Evolutionary conservation across 2,113 vertebrate species (phyloP).

Genomic region (Deroptyus accipitrinus): DNA sequence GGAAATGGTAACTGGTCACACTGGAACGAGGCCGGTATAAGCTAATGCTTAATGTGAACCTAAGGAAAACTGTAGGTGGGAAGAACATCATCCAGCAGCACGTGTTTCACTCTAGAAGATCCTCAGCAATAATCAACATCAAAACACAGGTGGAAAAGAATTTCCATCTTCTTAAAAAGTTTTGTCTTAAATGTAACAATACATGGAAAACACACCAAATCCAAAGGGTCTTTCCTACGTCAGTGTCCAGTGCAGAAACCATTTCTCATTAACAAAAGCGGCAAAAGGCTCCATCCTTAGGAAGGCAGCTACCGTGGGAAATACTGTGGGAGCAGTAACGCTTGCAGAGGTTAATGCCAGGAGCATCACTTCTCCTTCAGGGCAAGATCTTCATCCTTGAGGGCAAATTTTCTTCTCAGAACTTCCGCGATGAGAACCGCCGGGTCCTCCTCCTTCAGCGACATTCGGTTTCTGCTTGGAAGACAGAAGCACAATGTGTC

Average conservation of each 20-base stretch:
- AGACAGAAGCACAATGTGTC: neutral
- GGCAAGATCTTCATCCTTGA: slow-evolving; percentile 87
- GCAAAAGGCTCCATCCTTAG: slow-evolving; percentile 45
- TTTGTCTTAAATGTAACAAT: slow-evolving; percentile 12
- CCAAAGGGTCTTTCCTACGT: neutral
- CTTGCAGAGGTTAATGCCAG: slow-evolving; percentile 3
- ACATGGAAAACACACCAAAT: slow-evolving; percentile 38
- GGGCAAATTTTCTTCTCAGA: slow-evolving; percentile 91
- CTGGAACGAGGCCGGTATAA: neutral
- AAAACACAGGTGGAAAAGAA: slow-evolving; percentile 29
- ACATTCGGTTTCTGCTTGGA: slow-evolving; percentile 77
- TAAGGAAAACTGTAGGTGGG: neutral
- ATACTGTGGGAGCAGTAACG: neutral
- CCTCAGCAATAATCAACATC: slow-evolving; percentile 21
- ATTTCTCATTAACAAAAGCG: neutral
- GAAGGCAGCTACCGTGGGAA: slow-evolving; percentile 61
- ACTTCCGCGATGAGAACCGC: slow-evolving; percentile 92
- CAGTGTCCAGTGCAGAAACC: slow-evolving; percentile 31
- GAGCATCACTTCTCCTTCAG: slow-evolving; percentile 77
- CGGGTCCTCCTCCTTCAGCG: slow-evolving; percentile 90
- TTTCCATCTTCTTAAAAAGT: slow-evolving; percentile 47
- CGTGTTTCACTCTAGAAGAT: neutral
- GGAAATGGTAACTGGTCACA: neutral
- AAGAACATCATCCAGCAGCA: neutral
- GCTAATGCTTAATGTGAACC: neutral